Percentiles rank a stretch among this genome's conserved stretches.
These are phyloP conservation scores for Lydus trimaculatus DNA, from an alignment of 2,888 invertebrate genomes.

Conservation along the genomic window DNA sequence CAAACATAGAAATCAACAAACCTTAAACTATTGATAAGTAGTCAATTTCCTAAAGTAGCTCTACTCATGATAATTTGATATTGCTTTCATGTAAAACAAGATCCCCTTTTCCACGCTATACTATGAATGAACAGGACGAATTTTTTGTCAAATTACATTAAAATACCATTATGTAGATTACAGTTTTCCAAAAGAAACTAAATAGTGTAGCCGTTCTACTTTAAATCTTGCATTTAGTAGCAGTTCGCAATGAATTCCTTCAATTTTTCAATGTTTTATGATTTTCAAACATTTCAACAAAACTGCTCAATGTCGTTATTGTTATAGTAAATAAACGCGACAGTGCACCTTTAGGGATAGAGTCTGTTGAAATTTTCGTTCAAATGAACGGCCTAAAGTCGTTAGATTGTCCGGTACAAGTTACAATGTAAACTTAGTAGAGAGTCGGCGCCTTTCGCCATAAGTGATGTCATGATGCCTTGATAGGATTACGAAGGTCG, in stretches of 20 bases:
- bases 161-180: conserved; percentile 40
- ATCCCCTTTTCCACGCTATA: neutral
- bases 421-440: conserved; percentile 42
- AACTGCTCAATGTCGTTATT: neutral
- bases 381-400: conserved; percentile 28
- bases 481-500: conserved; percentile 48
- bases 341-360: neutral
- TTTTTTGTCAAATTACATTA: conserved; percentile 40
- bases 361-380: conserved; percentile 20
- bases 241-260: neutral
- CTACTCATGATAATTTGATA: neutral
- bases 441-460: conserved; percentile 34
- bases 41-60: neutral
- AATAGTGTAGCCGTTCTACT: conserved; percentile 15
- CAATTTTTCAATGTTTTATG: neutral
- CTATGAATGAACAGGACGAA: conserved; percentile 1
- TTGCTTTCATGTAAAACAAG: neutral
- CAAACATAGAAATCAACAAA: neutral
- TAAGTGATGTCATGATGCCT: conserved; percentile 44
- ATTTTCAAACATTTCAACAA: neutral
- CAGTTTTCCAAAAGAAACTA: conserved; percentile 33
- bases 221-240: neutral
- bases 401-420: conserved; percentile 34
- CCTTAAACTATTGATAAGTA: neutral
- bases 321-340: neutral